Base-by-base conservation (phyloP, 2,888 invertebrate genomes). In the Drosophila koepferae region DNA sequence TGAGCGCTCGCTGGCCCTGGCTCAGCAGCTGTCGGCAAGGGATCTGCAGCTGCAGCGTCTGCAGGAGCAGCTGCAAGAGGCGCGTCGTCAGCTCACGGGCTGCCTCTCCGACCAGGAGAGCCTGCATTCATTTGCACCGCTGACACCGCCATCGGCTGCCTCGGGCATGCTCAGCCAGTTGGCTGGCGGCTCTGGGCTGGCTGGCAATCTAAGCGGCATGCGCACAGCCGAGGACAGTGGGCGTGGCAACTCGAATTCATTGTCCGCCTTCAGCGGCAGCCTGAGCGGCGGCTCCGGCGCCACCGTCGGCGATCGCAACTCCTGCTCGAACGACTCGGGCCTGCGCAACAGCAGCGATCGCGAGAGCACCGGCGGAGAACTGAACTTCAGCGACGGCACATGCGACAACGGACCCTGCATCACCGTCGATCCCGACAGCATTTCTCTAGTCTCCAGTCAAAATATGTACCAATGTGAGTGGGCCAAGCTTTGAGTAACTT, bases 31-130 rank as follows among this genome's bases (percentile, higher is more conserved):
- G 31, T 97, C 97, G 90, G 96, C 96, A 48, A 95, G 97, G 83
- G 98, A 98, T 91, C 95, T 97, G 72, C 97, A 97, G 92, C 94
- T 98, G 64, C 95, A 97, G 87, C 97, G 97, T 88, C 95, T 98
- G 54, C 96, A 98, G 90, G 96, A 97, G 87, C 97, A 98, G 91
- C 94, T 98, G 65, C 95, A 96, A 91, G 97, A 97, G 94, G 96
- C 96, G 63, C 94, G 96, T 56, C 94, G 96, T 70, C 97, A 97
- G 92, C 93, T 97, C 59, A 95, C 96, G 4, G 96, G 96, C 12
- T 97, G 97, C 91, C 94, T 97, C 66, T 97, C 97, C 34, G 97
- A 97, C 93, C 97, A 97, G 83, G 97, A 97, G 93, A 96, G 96
- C 77, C 94, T 97, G 48, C 95, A 96, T 4, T 96, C 96, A 0